Evolutionary conservation across 2,113 vertebrate genomes (phyloP), one percentile per base, ranked within the genome.

Genomic region (Megalops atlanticus): DNA sequence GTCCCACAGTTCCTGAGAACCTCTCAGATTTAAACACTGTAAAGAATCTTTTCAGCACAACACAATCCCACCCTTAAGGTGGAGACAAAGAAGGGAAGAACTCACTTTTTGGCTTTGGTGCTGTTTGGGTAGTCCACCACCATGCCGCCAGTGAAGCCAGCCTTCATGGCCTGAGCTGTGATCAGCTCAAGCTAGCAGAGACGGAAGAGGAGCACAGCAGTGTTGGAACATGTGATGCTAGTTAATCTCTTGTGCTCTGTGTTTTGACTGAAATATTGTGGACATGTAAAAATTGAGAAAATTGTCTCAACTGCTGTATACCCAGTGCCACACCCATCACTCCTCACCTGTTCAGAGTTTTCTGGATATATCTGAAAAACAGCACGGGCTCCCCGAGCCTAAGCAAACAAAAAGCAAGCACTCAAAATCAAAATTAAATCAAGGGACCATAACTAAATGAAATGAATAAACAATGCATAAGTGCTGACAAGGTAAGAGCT

Each of bases 61-160:
- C 84, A 84, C 87, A 52, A 81, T 11, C 16, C 38, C 33, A 5
- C 18, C 40, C 21, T 69, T 75, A 27, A 33, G 27, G 18, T 41
- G 0, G 15, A 27, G 2, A 35, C 10, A 2, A 54, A 14, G 3
- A n/a, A 3, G 40, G 27, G n/a, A 0, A 39, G 4, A 3, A 93
- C 95, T 94, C 79, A 99, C 97, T 99, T 99, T 89, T 99, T 99
- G 3, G 97, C 98, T 88, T 97, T 98, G 89, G 93, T 88, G 1
- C 97, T 99, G 94, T 99, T 98, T 83, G 98, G 97, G 79, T 96
- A 99, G 89, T 99, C 98, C n/a, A 99, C 95, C 82, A 99, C 97
- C 94, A 99, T 94, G 0, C 98, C 97, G 0, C 97, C 97, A 0
- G 95, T 96, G 88, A 99, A 99, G 54, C 98, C 98, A 0, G 97